Evolutionary conservation across 2,113 vertebrate genomes (phyloP), one percentile per base, ranked within the genome.

Genomic region (Numida meleagris): DNA sequence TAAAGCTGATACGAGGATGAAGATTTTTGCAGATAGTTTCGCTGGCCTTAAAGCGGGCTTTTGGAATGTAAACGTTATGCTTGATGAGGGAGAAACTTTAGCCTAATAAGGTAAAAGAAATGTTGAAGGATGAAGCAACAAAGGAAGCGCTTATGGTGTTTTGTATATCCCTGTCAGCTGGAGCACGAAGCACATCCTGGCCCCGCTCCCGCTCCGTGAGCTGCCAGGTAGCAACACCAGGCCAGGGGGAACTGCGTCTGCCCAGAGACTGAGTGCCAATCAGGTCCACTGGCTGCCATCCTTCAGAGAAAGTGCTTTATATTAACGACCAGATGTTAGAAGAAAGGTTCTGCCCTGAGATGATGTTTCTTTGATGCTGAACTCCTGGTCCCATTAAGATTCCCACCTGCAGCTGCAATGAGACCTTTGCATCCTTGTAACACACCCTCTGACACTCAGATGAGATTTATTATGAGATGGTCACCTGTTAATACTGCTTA

Each of bases 61-160:
- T 59, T 92, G 92, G 92, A 96, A 96, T 95, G 92, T 95, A 96
- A 96, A 96, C 65, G 95, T 96, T 96, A 96, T 92, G 90, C 70
- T 95, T 94, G 63, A 38, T 50, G 51, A 93, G 61, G 25, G 70
- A 96, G 92, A 95, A 93, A 86, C 86, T 88, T 88, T 90, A 90
- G 68, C 95, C 96, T 96, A 96, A 96, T 96, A 96, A 96, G 94
- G 95, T 86, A 95, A 94, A 93, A 1, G 12, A 93, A 88, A 92
- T 11, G 61, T 31, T 2, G 10, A 77, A 86, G 70, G 57, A 91
- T 82, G 76, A 58, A 66, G 67, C 53, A 65, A 48, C n/a, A 87
- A 76, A 80, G 36, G 40, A 90, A 71, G 40, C n/a, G 34, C 76
- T 55, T 78, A 51, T 4, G 19, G 42, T 82, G 82, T 96, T 91